Conservation (phyloP, 2,113 vertebrate species). For the Archilochus colubris region DNA sequence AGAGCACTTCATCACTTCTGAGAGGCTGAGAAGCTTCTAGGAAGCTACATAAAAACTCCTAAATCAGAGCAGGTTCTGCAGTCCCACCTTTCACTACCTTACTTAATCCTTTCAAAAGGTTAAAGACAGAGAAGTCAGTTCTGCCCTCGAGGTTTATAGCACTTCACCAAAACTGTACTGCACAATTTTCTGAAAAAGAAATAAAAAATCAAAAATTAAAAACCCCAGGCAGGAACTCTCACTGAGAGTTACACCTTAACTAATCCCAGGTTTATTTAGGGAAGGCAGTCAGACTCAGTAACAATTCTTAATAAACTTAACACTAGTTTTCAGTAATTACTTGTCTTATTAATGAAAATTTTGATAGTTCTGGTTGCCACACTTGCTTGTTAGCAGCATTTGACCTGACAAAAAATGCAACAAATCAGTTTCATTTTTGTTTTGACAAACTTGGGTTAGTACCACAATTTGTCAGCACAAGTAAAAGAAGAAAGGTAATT, state of each 20-base stretch:
- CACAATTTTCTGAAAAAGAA: background rate
- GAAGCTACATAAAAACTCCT: background rate
- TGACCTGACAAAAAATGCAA: background rate
- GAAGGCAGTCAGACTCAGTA: background rate
- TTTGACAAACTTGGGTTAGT: background rate
- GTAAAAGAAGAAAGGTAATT: background rate
- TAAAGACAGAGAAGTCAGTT: conserved; percentile 1
- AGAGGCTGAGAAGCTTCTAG: background rate
- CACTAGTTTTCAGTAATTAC: background rate
- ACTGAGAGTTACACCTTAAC: background rate
- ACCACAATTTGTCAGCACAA: background rate
- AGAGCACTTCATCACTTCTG: background rate
- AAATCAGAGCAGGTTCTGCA: background rate
- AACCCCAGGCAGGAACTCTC: background rate
- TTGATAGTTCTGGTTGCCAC: background rate
- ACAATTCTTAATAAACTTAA: background rate
- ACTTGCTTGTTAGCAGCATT: background rate
- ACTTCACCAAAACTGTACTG: conserved; percentile 2
- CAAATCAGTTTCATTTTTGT: conserved; percentile 32
- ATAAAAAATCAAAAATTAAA: background rate
- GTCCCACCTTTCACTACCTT: background rate
- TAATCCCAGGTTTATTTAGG: background rate
- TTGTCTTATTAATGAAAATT: background rate
- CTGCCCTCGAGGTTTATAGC: background rate
- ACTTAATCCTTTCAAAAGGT: background rate